Base-by-base conservation (phyloP, 2,888 invertebrate genomes). In the Nymphalis polychloros region DNA sequence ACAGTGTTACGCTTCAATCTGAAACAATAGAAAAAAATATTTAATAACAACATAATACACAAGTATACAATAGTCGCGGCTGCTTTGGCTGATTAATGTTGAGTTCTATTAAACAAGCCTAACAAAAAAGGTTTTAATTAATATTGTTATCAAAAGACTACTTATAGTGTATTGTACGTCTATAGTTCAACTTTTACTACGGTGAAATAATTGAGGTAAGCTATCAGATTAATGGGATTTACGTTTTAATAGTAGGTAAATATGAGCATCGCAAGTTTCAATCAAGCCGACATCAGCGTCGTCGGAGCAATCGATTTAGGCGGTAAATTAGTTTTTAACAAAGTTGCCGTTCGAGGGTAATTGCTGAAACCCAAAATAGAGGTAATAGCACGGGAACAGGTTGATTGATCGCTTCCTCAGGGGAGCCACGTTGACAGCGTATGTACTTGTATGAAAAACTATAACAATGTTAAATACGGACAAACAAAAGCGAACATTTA, bases 251-350 rank as follows among this genome's bases (percentile, higher is more conserved):
- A 23, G 23, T 23, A 23, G 46, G 7, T 46, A 31, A 59, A 59
- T 59, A 23, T 57, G 64, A 68, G 52, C 59, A 63, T 59, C 27
- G 59, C 62, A 49, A 47, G 53, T 59, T 59, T 62, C 72, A 67
- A 69, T 69, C 67, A 67, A 60, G 70, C 71, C 46, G 68, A 71
- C 71, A 68, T 72, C 72, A 63, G 62, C 67, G 65, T 41, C 63
- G 60, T 60, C 53, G 63, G 46, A 49, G 64, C 65, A 72, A 80
- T 79, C 77, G 76, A 82, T 80, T 81, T 81, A 79, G 74, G 75
- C 69, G 75, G 75, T 77, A 83, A 83, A 87, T 86, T 84, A 81
- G 79, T 77, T 80, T 79, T 79, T 79, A 81, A 82, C 80, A 80
- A 79, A 81, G 80, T 79, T 80, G 78, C 74, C 66, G 70, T 80